Base-by-base conservation (phyloP, 1,140 invertebrate genomes). In the Camponotus floridanus region DNA sequence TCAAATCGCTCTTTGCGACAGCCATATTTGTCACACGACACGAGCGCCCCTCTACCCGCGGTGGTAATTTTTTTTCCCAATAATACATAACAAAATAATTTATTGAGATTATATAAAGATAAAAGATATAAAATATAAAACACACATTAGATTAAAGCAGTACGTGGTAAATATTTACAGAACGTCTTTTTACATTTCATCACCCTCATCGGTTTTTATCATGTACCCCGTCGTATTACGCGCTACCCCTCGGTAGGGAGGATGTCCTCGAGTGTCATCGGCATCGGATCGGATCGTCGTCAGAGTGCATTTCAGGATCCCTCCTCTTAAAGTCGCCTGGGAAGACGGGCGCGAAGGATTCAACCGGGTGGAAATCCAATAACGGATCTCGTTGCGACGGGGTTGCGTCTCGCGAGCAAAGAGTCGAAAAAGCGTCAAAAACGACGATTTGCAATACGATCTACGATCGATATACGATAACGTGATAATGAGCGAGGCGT, bases 321-420 rank as follows among this genome's bases (percentile, higher is more conserved):
- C 67, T 36, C 45, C 65, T 88, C 65, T 88, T 85, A 88, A 86
- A 87, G 81, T 21, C 42, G 65, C 33, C 61, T 21, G 73, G 64
- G 86, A 73, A 88, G 76, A 88, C 51, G 57, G 61, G 45, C 26
- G 70, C 57, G 21, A 78, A 73, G 39, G 62, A 83, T 79, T 88
- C 85, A 74, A 78, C 84, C 88, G 61, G 84, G 61, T 87, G 87
- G 89, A 91, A 90, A 91, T 88, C 88, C 84, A 91, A 91, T 91
- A 83, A 91, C 55, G 85, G 55, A 88, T 88, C 87, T 87, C 48
- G 51, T 39, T 68, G 70, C 67, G 21, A 67, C 45, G 51, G 51
- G 67, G 39, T 71, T 59, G 79, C 79, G 36, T 15, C 15, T 70
- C 78, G 36, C 76, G n/a, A 67, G 42, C 21, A 36, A 26, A 71